Evolutionary conservation across 64 coral and sea anemone species (phyloP), one percentile per base, ranked within the genome.

Genomic region (Porites lutea): DNA sequence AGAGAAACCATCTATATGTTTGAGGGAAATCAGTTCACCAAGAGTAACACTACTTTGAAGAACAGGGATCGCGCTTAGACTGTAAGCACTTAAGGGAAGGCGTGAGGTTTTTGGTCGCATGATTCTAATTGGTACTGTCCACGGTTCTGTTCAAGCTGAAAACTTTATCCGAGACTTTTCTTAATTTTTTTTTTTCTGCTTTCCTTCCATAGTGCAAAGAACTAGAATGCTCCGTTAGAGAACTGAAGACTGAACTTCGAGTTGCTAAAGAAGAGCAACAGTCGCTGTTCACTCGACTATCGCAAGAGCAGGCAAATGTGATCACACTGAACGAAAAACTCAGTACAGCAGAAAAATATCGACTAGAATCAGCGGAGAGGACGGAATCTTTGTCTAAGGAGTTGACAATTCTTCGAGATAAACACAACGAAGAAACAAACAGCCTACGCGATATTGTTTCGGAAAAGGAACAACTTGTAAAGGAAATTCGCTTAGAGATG

Each of bases 301-400:
- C 95, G 1, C 95, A 94, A 53, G 95, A 97, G 20, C 95, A 97
- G 90, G 95, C 95, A 15, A 97, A 90, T 50, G 87, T 75, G 37
- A 91, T 94, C 21, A 67, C 72, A 14, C 57, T 94, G 59, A 93
- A 82, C 48, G 88, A 97, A 8, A 97, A 91, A 80, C 73, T 97
- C 19, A 49, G 48, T 18, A 65, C 61, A n/a, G 16, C 53, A 37
- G 88, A 90, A 55, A 86, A 83, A 43, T 66, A 69, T 43, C 45
- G 89, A 46, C 48, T 72, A 44, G 68, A 88, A 22, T 46, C 20
- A 48, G 88, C 91, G 45, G 75, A 93, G 65, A 86, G 83, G 48
- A 71, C 44, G 18, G 21, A 74, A 10, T 57, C 11, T 23, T 87
- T 94, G 59, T 80, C 76, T 13, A 75, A 83, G 67, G 78, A 94